Evolutionary conservation across 2,888 invertebrate species (phyloP).

Genomic region (Celastrina argiolus): DNA sequence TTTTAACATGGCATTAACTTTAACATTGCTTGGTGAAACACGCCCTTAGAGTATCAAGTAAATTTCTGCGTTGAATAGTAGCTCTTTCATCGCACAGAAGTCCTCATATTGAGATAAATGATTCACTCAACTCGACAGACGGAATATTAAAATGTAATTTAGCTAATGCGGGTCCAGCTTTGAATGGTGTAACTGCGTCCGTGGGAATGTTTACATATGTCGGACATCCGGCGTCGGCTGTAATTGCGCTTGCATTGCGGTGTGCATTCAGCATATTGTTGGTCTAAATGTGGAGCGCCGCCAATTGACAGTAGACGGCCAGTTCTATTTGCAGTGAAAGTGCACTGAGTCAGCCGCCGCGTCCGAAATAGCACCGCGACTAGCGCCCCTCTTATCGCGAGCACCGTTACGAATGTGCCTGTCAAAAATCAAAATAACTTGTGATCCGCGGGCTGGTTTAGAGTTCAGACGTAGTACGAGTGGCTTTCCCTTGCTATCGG

Average conservation of each 20-base stretch:
- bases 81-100: neutral
- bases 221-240: constrained; percentile 31
- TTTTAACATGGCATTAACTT: no score
- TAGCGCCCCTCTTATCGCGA: constrained; percentile 23
- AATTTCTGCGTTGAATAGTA: neutral
- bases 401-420: constrained; percentile 6
- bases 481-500: neutral
- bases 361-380: constrained; percentile 52
- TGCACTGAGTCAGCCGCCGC: constrained; percentile 59
- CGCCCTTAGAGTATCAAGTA: neutral
- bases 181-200: neutral
- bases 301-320: constrained; percentile 53
- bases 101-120: neutral
- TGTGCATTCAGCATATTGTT: constrained; percentile 22
- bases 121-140: neutral
- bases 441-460: neutral
- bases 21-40: no score
- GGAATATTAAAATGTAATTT: neutral
- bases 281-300: constrained; percentile 43
- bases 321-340: constrained; percentile 64
- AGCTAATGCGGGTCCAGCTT: neutral
- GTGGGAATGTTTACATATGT: constrained; percentile 32
- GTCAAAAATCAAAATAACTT: constrained; percentile 4
- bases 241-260: constrained; percentile 27
- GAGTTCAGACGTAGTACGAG: neutral